A percentile compares a stretch with the other conserved stretches of the same genome.
These are phyloP conservation scores for Porites rus DNA, from an alignment of 92 coral and sea anemone species.

Conservation along the genomic window DNA sequence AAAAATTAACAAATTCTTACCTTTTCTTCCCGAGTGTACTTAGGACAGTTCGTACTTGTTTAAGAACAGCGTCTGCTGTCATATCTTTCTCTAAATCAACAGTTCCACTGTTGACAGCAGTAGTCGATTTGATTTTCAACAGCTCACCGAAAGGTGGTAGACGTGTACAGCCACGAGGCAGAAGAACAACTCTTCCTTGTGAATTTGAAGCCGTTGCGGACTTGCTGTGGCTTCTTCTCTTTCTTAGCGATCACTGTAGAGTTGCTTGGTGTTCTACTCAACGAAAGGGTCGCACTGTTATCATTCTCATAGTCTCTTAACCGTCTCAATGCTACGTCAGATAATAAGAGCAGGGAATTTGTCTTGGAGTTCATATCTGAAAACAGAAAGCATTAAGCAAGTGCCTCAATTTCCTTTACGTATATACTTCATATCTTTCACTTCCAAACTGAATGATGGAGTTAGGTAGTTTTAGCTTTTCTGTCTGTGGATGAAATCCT, in stretches of 20 bases:
- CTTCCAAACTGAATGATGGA: too few species aligned
- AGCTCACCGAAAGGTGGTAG: constrained; percentile 10
- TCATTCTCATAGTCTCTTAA: not conserved
- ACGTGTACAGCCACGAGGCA: constrained; percentile 18
- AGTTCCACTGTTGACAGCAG: constrained; percentile 1
- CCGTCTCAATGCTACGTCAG: constrained; percentile 14
- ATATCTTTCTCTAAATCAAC: constrained; percentile 16
- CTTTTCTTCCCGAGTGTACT: constrained; percentile 26
- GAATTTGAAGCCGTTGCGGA: constrained; percentile 2
- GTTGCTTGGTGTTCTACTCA: not conserved
- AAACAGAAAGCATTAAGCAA: not conserved
- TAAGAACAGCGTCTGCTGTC: constrained; percentile 11
- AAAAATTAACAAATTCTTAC: not conserved
- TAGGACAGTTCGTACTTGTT: constrained; percentile 24
- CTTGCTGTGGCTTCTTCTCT: not conserved
- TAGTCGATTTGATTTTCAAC: not conserved
- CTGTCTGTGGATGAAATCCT: too few species aligned
- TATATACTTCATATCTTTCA: too few species aligned
- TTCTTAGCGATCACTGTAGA: not conserved
- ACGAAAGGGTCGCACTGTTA: not conserved
- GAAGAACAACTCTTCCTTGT: constrained; percentile 33
- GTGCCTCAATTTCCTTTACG: too few species aligned
- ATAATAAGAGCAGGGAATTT: constrained; percentile 28
- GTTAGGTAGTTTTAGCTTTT: too few species aligned
- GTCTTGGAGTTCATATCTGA: constrained; percentile 14